These are phyloP conservation scores for Ennomos quercinarius DNA, from an alignment of 2,888 invertebrate genomes.

Conservation along the genomic window DNA sequence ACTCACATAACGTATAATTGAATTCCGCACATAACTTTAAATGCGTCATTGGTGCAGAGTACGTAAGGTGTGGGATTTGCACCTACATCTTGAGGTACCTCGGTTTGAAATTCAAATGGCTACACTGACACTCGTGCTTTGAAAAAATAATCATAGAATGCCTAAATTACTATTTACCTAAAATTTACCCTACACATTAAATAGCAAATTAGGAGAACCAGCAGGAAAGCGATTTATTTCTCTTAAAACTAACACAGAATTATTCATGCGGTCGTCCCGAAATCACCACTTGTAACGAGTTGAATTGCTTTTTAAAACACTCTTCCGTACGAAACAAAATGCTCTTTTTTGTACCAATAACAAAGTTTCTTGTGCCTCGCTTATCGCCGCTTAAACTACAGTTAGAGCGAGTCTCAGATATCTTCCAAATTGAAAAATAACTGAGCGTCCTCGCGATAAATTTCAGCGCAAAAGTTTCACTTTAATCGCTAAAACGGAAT, in stretches of 20 bases:
- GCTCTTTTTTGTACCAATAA: conserved; percentile 53
- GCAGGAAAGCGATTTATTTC: too few species aligned
- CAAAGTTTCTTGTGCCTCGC: conserved; percentile 57
- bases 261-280: conserved; percentile 14
- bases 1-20: too few species aligned
- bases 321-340: conserved; percentile 37
- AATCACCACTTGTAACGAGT: conserved; percentile 40
- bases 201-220: too few species aligned
- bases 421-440: conserved; percentile 81
- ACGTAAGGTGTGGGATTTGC: too few species aligned
- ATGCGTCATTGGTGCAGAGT: too few species aligned
- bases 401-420: conserved; percentile 59
- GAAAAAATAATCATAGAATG: not conserved
- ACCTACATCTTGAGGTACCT: too few species aligned
- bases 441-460: conserved; percentile 74
- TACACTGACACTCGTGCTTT: too few species aligned
- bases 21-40: too few species aligned
- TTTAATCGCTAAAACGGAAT: conserved; percentile 67
- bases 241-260: conserved; percentile 4
- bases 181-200: too few species aligned
- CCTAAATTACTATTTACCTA: too few species aligned
- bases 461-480: conserved; percentile 63
- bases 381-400: conserved; percentile 69
- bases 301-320: conserved; percentile 42
- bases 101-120: too few species aligned